Conservation (phyloP, 2,888 invertebrate species). For the Seladonia tumulorum region DNA sequence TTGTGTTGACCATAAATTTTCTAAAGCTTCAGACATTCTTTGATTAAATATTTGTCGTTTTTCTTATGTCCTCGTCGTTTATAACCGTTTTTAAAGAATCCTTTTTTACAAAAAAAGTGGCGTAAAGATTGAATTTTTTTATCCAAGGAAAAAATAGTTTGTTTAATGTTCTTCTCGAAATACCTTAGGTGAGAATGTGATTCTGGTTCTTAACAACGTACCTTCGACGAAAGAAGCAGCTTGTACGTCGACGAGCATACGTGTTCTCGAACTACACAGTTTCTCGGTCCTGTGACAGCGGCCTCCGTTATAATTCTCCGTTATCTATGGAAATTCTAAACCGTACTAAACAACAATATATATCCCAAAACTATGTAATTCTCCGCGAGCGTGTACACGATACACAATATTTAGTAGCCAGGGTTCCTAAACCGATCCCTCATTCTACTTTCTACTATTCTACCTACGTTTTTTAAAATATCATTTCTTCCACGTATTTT, state of each 20-base stretch:
- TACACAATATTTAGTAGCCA: constrained; percentile 73
- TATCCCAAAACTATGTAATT: constrained; percentile 82
- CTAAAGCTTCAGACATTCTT: neutral
- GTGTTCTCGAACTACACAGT: constrained; percentile 70
- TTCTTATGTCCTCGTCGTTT: neutral
- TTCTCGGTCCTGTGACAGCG: constrained; percentile 76
- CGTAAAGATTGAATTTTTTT: neutral
- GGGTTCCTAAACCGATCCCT: constrained; percentile 62
- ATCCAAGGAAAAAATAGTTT: neutral
- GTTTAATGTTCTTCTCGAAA: neutral
- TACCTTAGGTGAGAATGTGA: neutral
- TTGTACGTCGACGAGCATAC: constrained; percentile 57
- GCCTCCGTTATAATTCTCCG: constrained; percentile 81
- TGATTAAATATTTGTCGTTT: neutral
- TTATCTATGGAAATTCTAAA: constrained; percentile 84
- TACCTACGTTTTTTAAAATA: neutral
- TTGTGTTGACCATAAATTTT: too few relatives aligned
- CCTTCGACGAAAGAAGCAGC: constrained; percentile 63
- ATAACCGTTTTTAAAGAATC: neutral
- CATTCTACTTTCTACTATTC: constrained; percentile 53
- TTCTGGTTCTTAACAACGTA: constrained; percentile 30
- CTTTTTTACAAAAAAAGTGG: neutral
- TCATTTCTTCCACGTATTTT: neutral
- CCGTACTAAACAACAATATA: constrained; percentile 82
- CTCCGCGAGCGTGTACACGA: constrained; percentile 72